These are phyloP conservation scores for Eurypyga helias DNA, from an alignment of 2,113 vertebrate genomes.

Conservation along the genomic window DNA sequence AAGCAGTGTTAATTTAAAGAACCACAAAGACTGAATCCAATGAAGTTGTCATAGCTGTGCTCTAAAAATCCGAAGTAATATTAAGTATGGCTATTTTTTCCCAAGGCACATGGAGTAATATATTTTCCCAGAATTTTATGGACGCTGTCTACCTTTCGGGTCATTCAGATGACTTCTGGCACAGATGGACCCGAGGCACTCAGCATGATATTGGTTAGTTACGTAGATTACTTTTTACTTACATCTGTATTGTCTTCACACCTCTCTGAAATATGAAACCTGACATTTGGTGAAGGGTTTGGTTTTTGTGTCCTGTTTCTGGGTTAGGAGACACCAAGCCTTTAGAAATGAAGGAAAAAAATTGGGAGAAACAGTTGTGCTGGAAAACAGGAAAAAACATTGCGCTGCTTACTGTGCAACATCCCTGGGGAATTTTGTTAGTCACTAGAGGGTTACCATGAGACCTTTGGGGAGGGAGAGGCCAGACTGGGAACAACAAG, in stretches of 20 bases:
- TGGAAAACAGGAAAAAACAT: background rate
- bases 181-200: constrained; percentile 50
- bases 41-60: background rate
- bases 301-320: background rate
- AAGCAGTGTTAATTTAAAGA: background rate
- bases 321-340: background rate
- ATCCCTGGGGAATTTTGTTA: background rate
- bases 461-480: background rate
- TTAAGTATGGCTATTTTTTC: background rate
- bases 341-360: background rate
- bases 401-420: background rate
- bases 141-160: constrained; percentile 71
- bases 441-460: background rate
- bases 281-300: background rate
- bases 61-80: background rate
- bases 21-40: background rate
- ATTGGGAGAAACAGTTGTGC: background rate
- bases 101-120: constrained; percentile 80
- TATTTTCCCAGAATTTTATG: constrained; percentile 78
- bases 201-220: constrained; percentile 49
- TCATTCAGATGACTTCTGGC: constrained; percentile 67
- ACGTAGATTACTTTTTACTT: background rate
- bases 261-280: background rate
- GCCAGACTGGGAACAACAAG: background rate
- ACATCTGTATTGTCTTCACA: background rate